A percentile compares a stretch with the other conserved stretches of the same genome.
Conservation (phyloP, 2,113 vertebrate species). For the Phrynosoma platyrhinos region DNA sequence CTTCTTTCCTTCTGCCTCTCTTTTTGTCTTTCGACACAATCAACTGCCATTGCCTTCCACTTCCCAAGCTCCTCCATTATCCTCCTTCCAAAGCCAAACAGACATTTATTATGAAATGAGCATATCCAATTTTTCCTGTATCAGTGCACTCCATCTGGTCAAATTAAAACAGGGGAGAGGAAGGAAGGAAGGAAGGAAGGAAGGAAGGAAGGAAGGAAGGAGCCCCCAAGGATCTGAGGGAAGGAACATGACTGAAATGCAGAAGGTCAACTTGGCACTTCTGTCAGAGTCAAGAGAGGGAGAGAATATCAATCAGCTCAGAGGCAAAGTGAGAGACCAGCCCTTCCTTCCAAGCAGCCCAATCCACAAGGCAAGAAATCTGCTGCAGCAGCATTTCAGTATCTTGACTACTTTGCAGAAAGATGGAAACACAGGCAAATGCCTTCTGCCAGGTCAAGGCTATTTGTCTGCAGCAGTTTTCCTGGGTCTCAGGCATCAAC, state of each 20-base stretch:
- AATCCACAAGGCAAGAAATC: not conserved
- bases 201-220: not conserved
- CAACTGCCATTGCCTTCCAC: not conserved
- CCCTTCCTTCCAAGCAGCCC: not conserved
- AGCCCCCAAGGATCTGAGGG: not conserved
- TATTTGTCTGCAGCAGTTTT: not conserved
- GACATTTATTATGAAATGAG: constrained; percentile 40
- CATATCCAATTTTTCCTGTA: constrained; percentile 30
- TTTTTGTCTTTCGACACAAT: constrained; percentile 23
- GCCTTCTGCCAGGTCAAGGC: not conserved
- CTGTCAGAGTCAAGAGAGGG: not conserved
- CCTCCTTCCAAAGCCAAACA: constrained; percentile 1
- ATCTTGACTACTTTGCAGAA: not conserved
- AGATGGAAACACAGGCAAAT: not conserved
- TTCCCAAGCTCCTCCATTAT: rapidly evolving
- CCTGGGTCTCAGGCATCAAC: not conserved
- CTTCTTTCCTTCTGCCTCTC: not conserved
- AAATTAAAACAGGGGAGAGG: constrained; percentile 1
- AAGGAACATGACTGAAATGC: not conserved
- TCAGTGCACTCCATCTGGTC: constrained; percentile 36
- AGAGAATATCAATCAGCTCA: constrained; percentile 6
- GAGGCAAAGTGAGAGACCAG: not conserved
- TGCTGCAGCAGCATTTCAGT: not conserved
- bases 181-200: not conserved
- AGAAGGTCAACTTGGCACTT: not conserved